Evolutionary conservation across 2,113 vertebrate species (phyloP), one percentile per base, ranked within the genome.

Genomic region (Hypomesus transpacificus): DNA sequence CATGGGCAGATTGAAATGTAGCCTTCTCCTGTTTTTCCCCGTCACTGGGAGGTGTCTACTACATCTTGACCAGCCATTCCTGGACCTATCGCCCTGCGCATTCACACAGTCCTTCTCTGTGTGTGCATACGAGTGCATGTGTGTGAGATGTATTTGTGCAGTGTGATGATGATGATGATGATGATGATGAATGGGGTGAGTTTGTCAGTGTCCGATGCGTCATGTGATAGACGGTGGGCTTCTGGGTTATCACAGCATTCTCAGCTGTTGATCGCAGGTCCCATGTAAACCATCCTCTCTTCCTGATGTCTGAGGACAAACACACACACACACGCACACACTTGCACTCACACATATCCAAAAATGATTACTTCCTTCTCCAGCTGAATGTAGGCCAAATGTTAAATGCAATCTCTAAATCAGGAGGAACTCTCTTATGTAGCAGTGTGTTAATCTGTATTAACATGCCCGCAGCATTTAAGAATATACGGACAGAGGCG

Each of bases 231-330:
- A 84, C 9, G 20, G 69, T 18, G 62, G 75, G 52, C 56, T 68
- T 76, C 59, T 52, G 60, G 68, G 20, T 61, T 84, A 50, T 85
- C 80, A 70, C 66, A 83, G 75, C 82, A 89, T 90, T 89, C 87
- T 83, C 85, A 86, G 83, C 89, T 90, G 86, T 85, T 84, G 73
- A 57, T 31, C 77, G 51, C 77, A 82, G 79, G 75, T 71, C 71
- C 21, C 73, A 86, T 62, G 73, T 72, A 80, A 84, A 84, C 74
- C 70, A 17, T 77, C 31, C 75, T 79, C 77, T 73, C 59, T 80
- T 66, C 64, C 71, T 53, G 66, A 46, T 46, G 39, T 64, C 71
- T 53, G 69, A 59, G 18, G 68, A 31, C 62, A 70, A 63, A 59
- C 56, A 54, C 71, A 59, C 14, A 50, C 71, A 68, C 70, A 66